phyloP scores from a whole-genome alignment of 1,140 invertebrate genomes.

The Belonocnema kinseyi region DNA sequence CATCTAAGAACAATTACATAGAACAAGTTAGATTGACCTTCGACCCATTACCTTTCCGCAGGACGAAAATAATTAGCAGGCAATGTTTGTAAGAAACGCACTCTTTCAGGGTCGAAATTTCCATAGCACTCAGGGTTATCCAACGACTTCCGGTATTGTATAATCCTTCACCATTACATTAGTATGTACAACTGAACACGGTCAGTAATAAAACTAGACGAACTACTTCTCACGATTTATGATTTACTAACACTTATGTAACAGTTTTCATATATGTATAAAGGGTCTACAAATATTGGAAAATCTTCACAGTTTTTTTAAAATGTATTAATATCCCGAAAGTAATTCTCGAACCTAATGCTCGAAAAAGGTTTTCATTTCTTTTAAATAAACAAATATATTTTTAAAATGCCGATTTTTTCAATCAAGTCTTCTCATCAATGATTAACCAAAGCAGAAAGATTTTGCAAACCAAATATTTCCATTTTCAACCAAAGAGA shows the following conservation, averaged over 20 bases:
- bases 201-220: slow-evolving; percentile 26
- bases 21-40: not conserved
- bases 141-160: slow-evolving; percentile 53
- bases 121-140: slow-evolving; percentile 57
- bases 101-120: slow-evolving; percentile 61
- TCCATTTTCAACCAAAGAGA: no score
- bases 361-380: no score
- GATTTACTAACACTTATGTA: not conserved
- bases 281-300: not conserved
- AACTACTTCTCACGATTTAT: slow-evolving; percentile 19
- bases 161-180: slow-evolving; percentile 46
- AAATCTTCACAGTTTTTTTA: no score
- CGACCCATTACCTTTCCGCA: slow-evolving; percentile 21
- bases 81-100: slow-evolving; percentile 22
- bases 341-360: no score
- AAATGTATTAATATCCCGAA: no score
- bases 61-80: slow-evolving; percentile 15
- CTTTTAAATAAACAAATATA: no score
- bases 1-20: not conserved
- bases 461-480: no score
- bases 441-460: no score
- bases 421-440: no score
- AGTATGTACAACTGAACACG: slow-evolving; percentile 12
- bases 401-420: no score
- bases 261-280: not conserved